Percentiles rank a stretch among this genome's conserved stretches.
These are phyloP conservation scores for Mesodorylaimus sp. DNA, from an alignment of 2,888 invertebrate species.

Conservation along the genomic window DNA sequence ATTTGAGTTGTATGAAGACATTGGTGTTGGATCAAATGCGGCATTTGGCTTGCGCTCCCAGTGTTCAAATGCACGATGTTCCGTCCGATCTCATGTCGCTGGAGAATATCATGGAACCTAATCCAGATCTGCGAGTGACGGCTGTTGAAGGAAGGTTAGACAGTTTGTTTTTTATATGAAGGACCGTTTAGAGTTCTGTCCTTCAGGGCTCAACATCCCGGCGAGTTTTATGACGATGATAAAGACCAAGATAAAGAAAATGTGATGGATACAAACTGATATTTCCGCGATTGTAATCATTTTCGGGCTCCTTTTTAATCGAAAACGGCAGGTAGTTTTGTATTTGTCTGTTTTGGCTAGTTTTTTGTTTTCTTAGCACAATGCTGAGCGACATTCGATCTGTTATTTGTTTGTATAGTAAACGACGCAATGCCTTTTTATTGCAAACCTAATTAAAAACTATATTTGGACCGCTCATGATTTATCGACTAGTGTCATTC, in stretches of 20 bases:
- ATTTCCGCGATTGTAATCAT: no score
- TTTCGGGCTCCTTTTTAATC: no score
- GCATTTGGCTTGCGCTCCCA: conserved; percentile 63
- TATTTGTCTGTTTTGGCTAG: no score
- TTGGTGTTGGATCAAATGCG: conserved; percentile 79
- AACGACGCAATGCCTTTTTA: no score
- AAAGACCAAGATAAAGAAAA: conserved; percentile 58
- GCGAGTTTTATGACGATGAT: conserved; percentile 69
- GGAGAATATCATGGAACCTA: neutral
- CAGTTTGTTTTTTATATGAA: neutral
- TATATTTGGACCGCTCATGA: no score
- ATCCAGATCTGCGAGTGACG: neutral
- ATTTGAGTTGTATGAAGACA: conserved; percentile 65
- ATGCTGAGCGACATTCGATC: no score
- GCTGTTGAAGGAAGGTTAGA: neutral
- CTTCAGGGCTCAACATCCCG: neutral
- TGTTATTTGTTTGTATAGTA: no score
- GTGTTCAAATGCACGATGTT: conserved; percentile 86
- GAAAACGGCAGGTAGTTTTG: no score
- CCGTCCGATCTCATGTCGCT: conserved; percentile 53
- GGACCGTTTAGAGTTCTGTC: neutral
- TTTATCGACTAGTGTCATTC: no score
- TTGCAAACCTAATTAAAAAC: no score
- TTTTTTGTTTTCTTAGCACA: no score
- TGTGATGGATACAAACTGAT: no score